A percentile compares a stretch with the other conserved stretches of the same genome.
These are phyloP conservation scores for Pseudomugil gertrudae DNA, from an alignment of 2,797 vertebrate species.

Conservation along the genomic window DNA sequence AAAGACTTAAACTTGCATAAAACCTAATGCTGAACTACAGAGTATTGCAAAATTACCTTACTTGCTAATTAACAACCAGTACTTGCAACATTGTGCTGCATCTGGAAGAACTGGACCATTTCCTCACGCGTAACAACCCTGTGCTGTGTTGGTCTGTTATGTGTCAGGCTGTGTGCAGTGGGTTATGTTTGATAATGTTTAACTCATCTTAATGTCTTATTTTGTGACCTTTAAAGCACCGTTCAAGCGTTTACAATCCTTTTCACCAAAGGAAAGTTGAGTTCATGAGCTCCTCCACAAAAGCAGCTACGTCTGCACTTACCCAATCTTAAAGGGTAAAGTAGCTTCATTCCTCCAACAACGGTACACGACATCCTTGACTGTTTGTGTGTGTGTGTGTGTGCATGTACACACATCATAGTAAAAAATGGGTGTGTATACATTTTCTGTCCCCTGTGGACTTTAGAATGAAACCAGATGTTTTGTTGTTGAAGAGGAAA, in stretches of 20 bases:
- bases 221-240: not conserved
- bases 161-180: no score
- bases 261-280: not conserved
- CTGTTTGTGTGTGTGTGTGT: not conserved
- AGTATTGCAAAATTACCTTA: not conserved
- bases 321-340: constrained; percentile 43
- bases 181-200: not conserved
- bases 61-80: not conserved
- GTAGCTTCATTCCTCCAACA: constrained; percentile 4
- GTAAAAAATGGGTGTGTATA: not conserved
- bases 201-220: not conserved
- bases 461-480: constrained; percentile 27
- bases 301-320: constrained; percentile 34
- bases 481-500: constrained; percentile 17
- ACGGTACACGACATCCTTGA: constrained; percentile 40
- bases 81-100: not conserved
- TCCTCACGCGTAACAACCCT: not conserved
- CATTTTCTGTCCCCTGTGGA: constrained; percentile 12
- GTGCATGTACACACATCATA: no score
- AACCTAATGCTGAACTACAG: not conserved
- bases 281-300: constrained; percentile 3
- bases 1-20: not conserved
- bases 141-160: not conserved
- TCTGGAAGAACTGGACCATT: not conserved
- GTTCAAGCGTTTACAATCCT: not conserved